Conservation (phyloP, 2,888 invertebrate species). For the Eupithecia vulgata region DNA sequence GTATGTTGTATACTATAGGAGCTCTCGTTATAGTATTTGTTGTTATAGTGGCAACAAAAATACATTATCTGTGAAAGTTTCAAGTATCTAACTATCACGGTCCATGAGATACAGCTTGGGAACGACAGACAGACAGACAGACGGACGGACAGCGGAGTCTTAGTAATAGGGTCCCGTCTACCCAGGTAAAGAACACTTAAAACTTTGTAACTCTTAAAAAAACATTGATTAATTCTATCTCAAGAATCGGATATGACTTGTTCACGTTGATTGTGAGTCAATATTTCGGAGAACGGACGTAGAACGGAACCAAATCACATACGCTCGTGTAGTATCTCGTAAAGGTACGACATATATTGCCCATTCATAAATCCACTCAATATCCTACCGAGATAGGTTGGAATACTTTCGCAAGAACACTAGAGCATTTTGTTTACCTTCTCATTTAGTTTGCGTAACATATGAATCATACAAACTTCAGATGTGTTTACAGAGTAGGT, state of each 20-base stretch:
- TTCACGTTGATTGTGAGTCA: conserved; percentile 58
- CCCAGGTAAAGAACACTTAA: no score
- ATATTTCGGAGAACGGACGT: conserved; percentile 54
- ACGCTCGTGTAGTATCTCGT: conserved; percentile 50
- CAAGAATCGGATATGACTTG: conserved; percentile 67
- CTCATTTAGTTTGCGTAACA: conserved; percentile 62
- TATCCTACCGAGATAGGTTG: conserved; percentile 63
- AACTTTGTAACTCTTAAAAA: neutral
- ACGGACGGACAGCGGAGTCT: no score
- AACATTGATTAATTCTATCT: conserved; percentile 40
- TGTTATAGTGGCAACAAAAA: no score
- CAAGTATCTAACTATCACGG: no score
- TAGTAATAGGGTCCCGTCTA: no score
- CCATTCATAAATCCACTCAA: conserved; percentile 70
- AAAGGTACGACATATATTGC: conserved; percentile 50
- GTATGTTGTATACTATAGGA: no score
- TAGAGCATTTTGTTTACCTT: conserved; percentile 56
- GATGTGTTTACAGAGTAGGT: conserved; percentile 52
- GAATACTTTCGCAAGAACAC: conserved; percentile 50
- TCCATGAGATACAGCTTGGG: no score
- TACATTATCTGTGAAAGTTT: no score
- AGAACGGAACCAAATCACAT: conserved; percentile 58
- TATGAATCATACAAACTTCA: conserved; percentile 58
- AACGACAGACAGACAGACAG: no score
- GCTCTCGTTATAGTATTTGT: no score